phyloP scores from a whole-genome alignment of 2,797 vertebrate species.

The Sitta carolinensis region DNA sequence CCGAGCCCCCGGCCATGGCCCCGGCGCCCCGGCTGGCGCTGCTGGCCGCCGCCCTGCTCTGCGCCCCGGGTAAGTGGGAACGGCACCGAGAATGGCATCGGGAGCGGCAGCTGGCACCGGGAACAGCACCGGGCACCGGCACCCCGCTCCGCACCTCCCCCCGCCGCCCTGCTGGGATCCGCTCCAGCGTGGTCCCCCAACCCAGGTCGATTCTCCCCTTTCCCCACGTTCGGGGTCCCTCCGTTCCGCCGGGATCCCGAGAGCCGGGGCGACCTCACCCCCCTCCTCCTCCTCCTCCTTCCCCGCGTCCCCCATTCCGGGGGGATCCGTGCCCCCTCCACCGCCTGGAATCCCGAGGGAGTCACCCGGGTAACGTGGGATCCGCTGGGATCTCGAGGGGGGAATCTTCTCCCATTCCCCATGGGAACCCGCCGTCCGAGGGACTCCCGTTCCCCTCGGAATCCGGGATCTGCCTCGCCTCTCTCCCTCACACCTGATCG shows the following conservation, averaged over 20 bases:
- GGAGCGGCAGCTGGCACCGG: background rate
- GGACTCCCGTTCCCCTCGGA: background rate
- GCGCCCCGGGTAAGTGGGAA: background rate
- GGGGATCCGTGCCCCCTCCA: background rate
- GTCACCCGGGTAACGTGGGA: background rate
- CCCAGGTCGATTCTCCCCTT: background rate
- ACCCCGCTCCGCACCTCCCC: too few species aligned
- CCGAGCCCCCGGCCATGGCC: background rate
- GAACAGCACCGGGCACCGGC: background rate
- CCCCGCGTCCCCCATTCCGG: background rate
- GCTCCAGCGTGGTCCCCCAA: background rate
- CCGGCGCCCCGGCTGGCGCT: background rate
- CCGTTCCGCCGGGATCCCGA: background rate
- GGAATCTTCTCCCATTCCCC: background rate
- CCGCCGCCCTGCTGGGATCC: background rate
- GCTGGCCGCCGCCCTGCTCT: slow-evolving; percentile 6
- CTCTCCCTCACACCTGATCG: background rate
- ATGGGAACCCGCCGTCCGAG: background rate
- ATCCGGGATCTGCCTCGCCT: background rate
- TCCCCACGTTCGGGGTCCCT: background rate
- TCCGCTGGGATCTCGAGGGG: background rate
- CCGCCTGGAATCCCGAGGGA: background rate
- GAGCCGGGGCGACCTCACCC: background rate
- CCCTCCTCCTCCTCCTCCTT: background rate
- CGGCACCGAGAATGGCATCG: background rate